A percentile compares a stretch with the other conserved stretches of the same genome.
Evolutionary conservation across 2,888 invertebrate genomes (phyloP).

Genomic region (Drosophila demipolita): DNA sequence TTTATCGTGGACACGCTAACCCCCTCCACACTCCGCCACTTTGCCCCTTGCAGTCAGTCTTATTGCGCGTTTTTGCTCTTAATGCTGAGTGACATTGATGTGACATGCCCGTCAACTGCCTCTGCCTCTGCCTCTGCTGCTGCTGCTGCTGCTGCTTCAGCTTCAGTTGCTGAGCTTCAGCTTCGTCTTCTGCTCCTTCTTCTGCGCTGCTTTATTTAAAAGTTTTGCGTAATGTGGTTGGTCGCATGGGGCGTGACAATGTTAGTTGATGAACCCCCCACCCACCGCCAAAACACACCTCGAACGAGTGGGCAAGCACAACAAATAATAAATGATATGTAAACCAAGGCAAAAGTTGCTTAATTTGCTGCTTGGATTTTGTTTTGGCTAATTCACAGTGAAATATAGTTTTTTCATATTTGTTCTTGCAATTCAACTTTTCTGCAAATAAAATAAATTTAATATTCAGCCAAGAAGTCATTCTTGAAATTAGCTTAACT

Average conservation of each 20-base stretch:
- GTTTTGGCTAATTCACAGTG: background rate
- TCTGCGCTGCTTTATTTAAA: conserved; percentile 69
- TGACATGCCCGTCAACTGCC: conserved; percentile 75
- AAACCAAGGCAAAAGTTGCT: conserved; percentile 73
- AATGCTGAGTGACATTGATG: conserved; percentile 82
- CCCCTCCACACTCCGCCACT: background rate
- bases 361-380: conserved; percentile 44
- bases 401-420: background rate
- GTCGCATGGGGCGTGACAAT: conserved; percentile 52
- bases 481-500: background rate
- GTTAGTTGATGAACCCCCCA: conserved; percentile 42
- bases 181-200: conserved; percentile 2
- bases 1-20: conserved; percentile 70
- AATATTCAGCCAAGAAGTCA: background rate
- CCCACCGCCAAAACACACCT: conserved; percentile 47
- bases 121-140: conserved; percentile 12
- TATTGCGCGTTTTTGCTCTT: conserved; percentile 50
- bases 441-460: background rate
- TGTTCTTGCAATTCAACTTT: background rate
- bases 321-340: conserved; percentile 77
- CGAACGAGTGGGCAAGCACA: conserved; percentile 50
- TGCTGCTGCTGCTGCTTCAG: background rate
- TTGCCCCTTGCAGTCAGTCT: background rate
- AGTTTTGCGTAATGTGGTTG: conserved; percentile 68
- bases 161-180: conserved; percentile 12